Evolutionary conservation across 2,888 invertebrate genomes (phyloP).

Genomic region (Myopa testacea): DNA sequence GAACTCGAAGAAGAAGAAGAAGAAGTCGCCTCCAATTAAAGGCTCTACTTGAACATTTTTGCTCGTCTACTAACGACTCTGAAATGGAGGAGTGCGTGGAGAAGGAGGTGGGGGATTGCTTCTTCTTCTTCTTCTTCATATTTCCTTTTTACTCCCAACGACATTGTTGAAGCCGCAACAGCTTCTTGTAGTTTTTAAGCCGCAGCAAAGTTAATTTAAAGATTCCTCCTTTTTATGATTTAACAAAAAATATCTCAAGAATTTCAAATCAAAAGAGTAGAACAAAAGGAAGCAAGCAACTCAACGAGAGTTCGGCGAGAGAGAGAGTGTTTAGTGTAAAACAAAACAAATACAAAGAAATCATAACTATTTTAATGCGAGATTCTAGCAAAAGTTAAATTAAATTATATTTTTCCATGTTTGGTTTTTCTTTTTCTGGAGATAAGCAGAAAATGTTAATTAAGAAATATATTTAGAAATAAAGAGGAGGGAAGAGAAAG

Average conservation of each 20-base stretch:
- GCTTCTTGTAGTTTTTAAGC: background rate
- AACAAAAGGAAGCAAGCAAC: background rate
- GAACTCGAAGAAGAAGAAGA: background rate
- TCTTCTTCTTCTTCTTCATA: background rate
- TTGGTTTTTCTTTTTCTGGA: background rate
- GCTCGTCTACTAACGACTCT: background rate
- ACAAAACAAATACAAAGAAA: slow-evolving; percentile 13
- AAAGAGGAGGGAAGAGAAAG: background rate
- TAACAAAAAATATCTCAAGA: slow-evolving; percentile 1
- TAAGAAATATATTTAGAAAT: background rate
- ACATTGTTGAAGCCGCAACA: background rate
- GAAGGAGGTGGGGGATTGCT: background rate
- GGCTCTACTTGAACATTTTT: background rate
- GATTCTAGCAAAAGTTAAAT: background rate
- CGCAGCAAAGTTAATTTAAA: background rate
- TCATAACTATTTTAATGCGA: background rate
- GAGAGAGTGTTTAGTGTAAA: background rate
- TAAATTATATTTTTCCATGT: background rate
- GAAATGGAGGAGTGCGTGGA: too few relatives aligned
- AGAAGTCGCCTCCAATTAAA: slow-evolving; percentile 1
- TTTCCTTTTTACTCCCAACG: too few relatives aligned
- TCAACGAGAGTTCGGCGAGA: background rate
- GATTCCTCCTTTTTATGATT: background rate
- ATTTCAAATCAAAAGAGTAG: slow-evolving; percentile 6
- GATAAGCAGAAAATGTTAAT: background rate